A percentile compares a stretch with the other conserved stretches of the same genome.
These are phyloP conservation scores for Austrolebias charrua DNA, from an alignment of 2,797 vertebrate genomes.

Conservation along the genomic window DNA sequence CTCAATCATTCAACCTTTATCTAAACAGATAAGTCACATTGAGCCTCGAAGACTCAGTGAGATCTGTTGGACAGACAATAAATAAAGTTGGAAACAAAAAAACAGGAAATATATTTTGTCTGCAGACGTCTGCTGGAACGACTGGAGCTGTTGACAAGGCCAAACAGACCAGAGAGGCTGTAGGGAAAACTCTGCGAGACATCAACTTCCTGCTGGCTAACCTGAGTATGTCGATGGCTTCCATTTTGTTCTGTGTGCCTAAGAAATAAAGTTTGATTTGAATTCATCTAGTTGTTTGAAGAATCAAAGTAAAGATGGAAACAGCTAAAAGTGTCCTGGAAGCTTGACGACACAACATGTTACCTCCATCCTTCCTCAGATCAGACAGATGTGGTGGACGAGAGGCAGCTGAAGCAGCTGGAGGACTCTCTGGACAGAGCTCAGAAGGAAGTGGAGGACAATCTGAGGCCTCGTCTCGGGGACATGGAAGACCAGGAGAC, in stretches of 20 bases:
- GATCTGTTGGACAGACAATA: too few species aligned
- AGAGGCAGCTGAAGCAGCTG: conserved; percentile 73
- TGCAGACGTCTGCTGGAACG: conserved; percentile 76
- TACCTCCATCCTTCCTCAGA: conserved; percentile 63
- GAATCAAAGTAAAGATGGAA: neutral
- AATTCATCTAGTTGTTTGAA: neutral
- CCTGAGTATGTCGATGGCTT: conserved; percentile 76
- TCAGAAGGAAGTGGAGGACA: conserved; percentile 66
- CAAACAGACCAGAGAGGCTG: conserved; percentile 56
- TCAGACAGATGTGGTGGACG: conserved; percentile 71
- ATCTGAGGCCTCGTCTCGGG: conserved; percentile 76
- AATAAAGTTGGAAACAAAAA: neutral
- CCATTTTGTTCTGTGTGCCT: neutral
- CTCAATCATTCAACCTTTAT: too few species aligned
- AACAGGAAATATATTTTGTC: neutral
- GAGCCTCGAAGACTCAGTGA: too few species aligned
- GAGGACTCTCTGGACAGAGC: conserved; percentile 77
- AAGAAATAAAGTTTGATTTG: neutral
- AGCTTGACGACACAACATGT: neutral
- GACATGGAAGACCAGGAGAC: conserved; percentile 77
- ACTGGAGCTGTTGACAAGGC: conserved; percentile 69
- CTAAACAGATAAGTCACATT: too few species aligned
- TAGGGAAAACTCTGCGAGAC: conserved; percentile 71
- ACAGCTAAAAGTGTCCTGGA: too few species aligned
- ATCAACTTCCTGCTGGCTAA: conserved; percentile 78